phyloP scores from a whole-genome alignment of 30 jellyfish, hydroid and myxozoan species.

The Morbakka virulenta region DNA sequence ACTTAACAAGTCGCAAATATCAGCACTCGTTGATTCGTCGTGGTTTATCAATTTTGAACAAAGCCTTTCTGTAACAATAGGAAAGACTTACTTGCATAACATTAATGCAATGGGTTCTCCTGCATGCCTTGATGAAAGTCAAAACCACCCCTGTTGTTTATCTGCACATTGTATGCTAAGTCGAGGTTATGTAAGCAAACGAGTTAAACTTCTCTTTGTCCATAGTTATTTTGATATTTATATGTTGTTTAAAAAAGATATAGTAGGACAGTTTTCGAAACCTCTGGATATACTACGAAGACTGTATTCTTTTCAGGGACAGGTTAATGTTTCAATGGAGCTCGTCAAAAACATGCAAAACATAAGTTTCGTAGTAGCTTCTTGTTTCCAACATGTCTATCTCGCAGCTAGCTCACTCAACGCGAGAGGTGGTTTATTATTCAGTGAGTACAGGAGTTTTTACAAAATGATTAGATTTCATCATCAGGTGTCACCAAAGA shows the following conservation, averaged over 20 bases:
- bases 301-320: constrained; percentile 71
- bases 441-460: constrained; percentile 33
- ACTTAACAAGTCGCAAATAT: constrained; percentile 9
- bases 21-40: constrained; percentile 66
- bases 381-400: constrained; percentile 88
- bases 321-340: constrained; percentile 37
- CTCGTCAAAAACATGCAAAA: constrained; percentile 37
- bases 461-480: constrained; percentile 49
- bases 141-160: constrained; percentile 81
- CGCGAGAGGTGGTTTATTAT: constrained; percentile 59
- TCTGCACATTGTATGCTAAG: constrained; percentile 69
- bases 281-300: constrained; percentile 43
- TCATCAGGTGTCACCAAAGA: constrained; percentile 47
- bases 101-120: not conserved
- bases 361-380: constrained; percentile 44
- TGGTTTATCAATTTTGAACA: constrained; percentile 73
- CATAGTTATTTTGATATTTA: constrained; percentile 65
- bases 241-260: not conserved
- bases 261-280: not conserved
- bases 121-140: constrained; percentile 55
- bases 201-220: constrained; percentile 40
- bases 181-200: constrained; percentile 23
- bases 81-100: not conserved
- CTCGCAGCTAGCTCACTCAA: constrained; percentile 72
- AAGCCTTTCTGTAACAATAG: constrained; percentile 12